These are phyloP conservation scores for Eristalis pertinax DNA, from an alignment of 2,888 invertebrate species.

Conservation along the genomic window DNA sequence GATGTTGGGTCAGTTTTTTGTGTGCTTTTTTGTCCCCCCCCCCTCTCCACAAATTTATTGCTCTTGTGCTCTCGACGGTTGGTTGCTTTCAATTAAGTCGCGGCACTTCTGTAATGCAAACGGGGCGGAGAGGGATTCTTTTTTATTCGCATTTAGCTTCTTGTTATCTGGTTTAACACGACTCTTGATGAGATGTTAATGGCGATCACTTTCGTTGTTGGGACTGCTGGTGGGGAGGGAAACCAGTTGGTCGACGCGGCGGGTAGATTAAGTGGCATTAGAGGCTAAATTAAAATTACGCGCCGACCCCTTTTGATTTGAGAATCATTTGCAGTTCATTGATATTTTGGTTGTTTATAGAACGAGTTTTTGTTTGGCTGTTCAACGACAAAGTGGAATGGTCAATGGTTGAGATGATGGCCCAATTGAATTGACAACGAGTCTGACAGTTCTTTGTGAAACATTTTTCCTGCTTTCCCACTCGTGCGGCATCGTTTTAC, in stretches of 20 bases:
- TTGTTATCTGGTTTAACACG: neutral
- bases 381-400: too few relatives aligned
- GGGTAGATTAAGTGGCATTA: neutral
- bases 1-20: neutral
- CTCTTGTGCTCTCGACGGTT: neutral
- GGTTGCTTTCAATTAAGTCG: neutral
- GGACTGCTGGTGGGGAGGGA: neutral
- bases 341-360: neutral
- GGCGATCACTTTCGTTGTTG: neutral
- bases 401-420: too few relatives aligned
- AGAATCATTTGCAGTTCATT: neutral
- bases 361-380: neutral
- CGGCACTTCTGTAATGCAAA: neutral
- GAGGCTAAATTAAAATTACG: neutral
- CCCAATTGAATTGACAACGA: too few relatives aligned
- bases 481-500: too few relatives aligned
- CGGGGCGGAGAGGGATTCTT: neutral
- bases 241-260: neutral
- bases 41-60: neutral
- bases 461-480: too few relatives aligned
- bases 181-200: neutral
- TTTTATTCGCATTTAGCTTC: neutral
- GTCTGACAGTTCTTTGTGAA: too few relatives aligned
- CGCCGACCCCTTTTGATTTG: neutral
- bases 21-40: neutral